Base-by-base conservation (phyloP, 2,888 invertebrate species). In the Tipula vernalis region DNA sequence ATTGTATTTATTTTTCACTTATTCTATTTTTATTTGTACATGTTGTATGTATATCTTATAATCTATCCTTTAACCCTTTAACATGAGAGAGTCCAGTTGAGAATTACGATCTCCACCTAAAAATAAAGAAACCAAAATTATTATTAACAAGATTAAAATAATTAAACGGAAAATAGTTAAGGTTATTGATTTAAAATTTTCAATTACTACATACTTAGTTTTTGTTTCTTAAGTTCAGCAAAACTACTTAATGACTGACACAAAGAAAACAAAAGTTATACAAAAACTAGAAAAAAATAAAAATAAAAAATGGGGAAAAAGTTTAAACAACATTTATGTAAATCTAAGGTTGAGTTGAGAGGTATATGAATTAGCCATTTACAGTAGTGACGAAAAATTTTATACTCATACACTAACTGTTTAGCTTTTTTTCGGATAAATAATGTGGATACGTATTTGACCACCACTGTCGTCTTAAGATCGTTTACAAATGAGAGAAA, bases 31-130 rank as follows among this genome's bases (percentile, higher is more conserved):
- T 28, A 44, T 47, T 71, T 71, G 71, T 71, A 71, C 71, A 71
- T 71, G 28, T 28, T 28, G 28, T 28, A 1, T 28, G 4, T 71
- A 10, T 36, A 36, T 18, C 42, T 86, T 86, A 86, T 86, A 3
- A 86, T 5, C 8, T 86, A 36, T 47, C 13, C 12, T 44, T 13
- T 28, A 47, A 47, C 5, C 13, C 13, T 44, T 44, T 15, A 39
- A 41, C 47, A 47, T 12, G n/a, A 5, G 28, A 28, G n/a, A 5
- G 28, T n/a, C 28, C n/a, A 44, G 42, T 18, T 18, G 18, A 44
- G 28, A 41, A 44, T 86, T 86, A 86, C 13, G 86, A 86, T 44
- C 86, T 18, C 86, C 86, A 86, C 86, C 86, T 86, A 47, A 44
- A 86, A 86, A 10, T 85, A 85, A 42, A 85, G 18, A 15, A 41